Evolutionary conservation across 2,113 vertebrate species (phyloP).

Genomic region (Corythornis cristatus): DNA sequence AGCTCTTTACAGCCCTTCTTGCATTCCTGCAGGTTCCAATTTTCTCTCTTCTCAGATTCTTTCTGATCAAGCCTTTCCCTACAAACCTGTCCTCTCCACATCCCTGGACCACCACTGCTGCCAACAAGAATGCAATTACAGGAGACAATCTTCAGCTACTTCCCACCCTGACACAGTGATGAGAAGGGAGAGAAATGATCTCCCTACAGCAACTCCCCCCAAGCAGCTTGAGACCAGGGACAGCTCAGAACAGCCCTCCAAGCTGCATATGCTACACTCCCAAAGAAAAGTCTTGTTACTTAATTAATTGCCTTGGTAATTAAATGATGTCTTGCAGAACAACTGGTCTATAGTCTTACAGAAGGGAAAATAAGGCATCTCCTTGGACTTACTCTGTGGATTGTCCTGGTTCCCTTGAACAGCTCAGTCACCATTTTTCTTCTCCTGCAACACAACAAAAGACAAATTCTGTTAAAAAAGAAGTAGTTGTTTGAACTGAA

Average conservation of each 20-base stretch:
- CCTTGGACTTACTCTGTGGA: slow-evolving; percentile 24
- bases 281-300: not conserved
- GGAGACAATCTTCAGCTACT: not conserved
- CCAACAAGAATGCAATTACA: not conserved
- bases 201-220: not conserved
- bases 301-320: not conserved
- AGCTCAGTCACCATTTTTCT: not conserved
- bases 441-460: slow-evolving; percentile 50
- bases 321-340: not conserved
- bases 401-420: not conserved
- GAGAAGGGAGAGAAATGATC: not conserved
- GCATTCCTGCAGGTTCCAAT: not conserved
- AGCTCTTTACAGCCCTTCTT: not conserved
- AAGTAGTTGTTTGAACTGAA: not conserved
- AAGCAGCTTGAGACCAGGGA: not conserved
- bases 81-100: not conserved
- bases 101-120: not conserved
- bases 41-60: too few species aligned
- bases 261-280: not conserved
- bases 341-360: rapidly evolving
- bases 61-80: not conserved
- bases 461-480: not conserved
- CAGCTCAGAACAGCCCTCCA: not conserved
- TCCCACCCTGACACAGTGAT: not conserved
- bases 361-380: not conserved